Base-by-base conservation (phyloP, 1,140 invertebrate genomes). In the Ctenoplectra terminalis region DNA sequence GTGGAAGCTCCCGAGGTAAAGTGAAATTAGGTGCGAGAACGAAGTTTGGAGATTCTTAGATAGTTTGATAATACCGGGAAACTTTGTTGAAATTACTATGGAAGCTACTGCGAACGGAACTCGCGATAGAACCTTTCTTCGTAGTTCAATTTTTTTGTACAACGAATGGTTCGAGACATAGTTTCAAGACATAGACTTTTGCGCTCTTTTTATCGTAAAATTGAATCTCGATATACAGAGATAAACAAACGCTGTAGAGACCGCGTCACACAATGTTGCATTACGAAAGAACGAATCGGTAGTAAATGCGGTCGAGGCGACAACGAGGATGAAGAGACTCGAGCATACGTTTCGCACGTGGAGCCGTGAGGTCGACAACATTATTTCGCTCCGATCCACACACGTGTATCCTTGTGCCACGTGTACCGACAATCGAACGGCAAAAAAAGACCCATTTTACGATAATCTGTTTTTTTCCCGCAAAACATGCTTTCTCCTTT, bases 321-420 rank as follows among this genome's bases (percentile, higher is more conserved):
- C 60, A 9, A 23, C 34, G 31, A 6, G 60, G 20, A 43, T 43
- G 37, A 72, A 58, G 78, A 23, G 17, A 34, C 8, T 26, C 31
- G 60, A 17, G 34, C 46, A 56, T 69, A 43, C 63, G 52, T 60
- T 78, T 34, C 61, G 50, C 72, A 58, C 72, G 72, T 50, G 72
- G 50, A 76, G 11, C 15, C 37, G 50, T 40, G n/a, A 48, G 72
- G 79, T 76, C 79, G 72, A 75, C 72, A 72, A 81, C 79, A 66
- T 48, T 17, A 29, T 34, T 58, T 29, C 52, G 50, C 37, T 13
- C 6, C 60, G 58, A 64, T n/a, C 58, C 60, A n/a, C 58, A 66
- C 79, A 63, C 60, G 63, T 77, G 75, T 69, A 58, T 26, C 66
- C n/a, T 13, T 4, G 63, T 66, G 64, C 37, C 64, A 67, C 64